Evolutionary conservation across 2,797 vertebrate species (phyloP).

Genomic region (Tolypeutes matacus): DNA sequence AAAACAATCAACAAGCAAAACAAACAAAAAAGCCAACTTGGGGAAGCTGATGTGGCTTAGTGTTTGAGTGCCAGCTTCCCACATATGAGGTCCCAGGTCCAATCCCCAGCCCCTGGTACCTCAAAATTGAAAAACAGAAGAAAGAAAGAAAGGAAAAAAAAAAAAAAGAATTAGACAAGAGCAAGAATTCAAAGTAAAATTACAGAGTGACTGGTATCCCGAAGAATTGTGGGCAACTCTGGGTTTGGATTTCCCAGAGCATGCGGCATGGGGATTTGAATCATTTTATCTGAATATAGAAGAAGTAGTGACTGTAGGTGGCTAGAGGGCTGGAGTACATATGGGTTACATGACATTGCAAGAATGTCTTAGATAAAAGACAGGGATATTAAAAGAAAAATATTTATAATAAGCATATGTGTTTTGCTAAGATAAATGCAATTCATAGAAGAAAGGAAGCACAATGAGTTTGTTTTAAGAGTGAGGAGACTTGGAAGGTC

Average conservation of each 20-base stretch:
- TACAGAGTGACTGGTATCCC: not conserved
- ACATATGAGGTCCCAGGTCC: too few species aligned
- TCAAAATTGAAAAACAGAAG: too few species aligned
- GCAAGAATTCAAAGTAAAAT: not conserved
- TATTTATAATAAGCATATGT: not conserved
- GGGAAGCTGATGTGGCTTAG: too few species aligned
- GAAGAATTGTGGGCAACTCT: not conserved
- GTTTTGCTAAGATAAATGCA: slow-evolving; percentile 7
- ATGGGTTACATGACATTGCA: not conserved
- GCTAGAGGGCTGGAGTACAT: not conserved
- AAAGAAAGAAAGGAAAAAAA: too few species aligned
- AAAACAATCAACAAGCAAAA: too few species aligned
- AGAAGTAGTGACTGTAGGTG: not conserved
- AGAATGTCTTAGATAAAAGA: not conserved
- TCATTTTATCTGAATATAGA: not conserved
- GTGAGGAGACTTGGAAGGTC: not conserved
- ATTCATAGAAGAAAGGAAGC: not conserved
- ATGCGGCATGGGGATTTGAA: not conserved
- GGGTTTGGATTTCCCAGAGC: not conserved
- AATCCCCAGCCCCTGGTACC: too few species aligned
- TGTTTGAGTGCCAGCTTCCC: too few species aligned
- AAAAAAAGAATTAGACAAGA: not conserved
- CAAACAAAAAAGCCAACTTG: too few species aligned
- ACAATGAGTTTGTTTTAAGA: not conserved
- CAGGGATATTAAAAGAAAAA: not conserved